Evolutionary conservation across 2,797 vertebrate species (phyloP).

Genomic region (Cryptoprocta ferox): DNA sequence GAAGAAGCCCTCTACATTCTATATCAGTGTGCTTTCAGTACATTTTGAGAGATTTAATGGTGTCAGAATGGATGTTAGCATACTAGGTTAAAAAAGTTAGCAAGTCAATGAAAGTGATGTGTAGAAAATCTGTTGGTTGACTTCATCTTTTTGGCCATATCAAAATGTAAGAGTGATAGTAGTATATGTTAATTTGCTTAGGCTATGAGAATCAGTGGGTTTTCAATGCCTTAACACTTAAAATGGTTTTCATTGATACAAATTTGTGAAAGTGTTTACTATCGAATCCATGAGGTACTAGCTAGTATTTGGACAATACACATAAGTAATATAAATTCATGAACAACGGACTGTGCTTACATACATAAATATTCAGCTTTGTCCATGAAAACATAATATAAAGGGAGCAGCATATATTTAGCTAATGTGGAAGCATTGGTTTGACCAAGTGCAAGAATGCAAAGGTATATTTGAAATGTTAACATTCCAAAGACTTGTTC

Average conservation of each 20-base stretch:
- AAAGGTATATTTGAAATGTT: conserved; percentile 55
- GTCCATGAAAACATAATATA: background rate
- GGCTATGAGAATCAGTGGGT: background rate
- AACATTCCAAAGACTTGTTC: conserved; percentile 66
- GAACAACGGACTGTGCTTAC: background rate
- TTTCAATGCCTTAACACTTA: background rate
- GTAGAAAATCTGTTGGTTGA: conserved; percentile 20
- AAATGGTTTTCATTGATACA: background rate
- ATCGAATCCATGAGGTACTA: conserved; percentile 13
- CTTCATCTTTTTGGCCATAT: background rate
- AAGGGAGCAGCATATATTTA: background rate
- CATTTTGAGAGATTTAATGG: conserved; percentile 12
- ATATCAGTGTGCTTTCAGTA: conserved; percentile 44
- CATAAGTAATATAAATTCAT: background rate
- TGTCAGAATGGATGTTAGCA: background rate
- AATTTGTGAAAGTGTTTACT: conserved; percentile 50
- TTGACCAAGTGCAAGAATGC: conserved; percentile 34
- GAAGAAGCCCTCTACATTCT: background rate
- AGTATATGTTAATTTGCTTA: conserved; percentile 9
- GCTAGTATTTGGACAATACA: background rate
- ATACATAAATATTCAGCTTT: conserved; percentile 22
- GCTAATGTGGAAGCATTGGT: background rate
- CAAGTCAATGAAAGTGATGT: background rate
- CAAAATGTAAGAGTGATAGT: background rate
- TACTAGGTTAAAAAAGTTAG: background rate